These are phyloP conservation scores for Lycopodina hypogea DNA, from an alignment of 37 sponge, comb jelly and placozoan genomes.

Conservation along the genomic window DNA sequence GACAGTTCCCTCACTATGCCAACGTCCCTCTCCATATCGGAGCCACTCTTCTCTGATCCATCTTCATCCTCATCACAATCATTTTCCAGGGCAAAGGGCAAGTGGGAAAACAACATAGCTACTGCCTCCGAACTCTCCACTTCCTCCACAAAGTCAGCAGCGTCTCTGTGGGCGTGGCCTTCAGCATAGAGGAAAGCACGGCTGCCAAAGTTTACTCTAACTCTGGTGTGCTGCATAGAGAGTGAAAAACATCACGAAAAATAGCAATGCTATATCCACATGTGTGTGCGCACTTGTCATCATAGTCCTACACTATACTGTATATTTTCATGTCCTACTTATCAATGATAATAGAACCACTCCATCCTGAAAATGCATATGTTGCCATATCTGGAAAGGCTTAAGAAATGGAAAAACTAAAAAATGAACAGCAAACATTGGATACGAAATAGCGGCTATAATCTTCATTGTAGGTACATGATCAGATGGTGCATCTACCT, in stretches of 20 bases:
- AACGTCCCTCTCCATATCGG: background rate
- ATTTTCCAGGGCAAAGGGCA: constrained; percentile 70
- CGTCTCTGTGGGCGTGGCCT: constrained; percentile 77
- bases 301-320: too few relatives aligned
- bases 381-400: too few relatives aligned
- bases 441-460: too few relatives aligned
- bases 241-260: background rate
- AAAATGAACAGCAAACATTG: too few relatives aligned
- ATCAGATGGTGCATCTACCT: background rate
- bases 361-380: too few relatives aligned
- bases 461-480: too few relatives aligned
- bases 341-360: too few relatives aligned
- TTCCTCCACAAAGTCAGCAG: constrained; percentile 58
- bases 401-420: too few relatives aligned
- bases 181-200: constrained; percentile 71
- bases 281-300: too few relatives aligned
- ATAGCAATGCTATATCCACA: too few relatives aligned
- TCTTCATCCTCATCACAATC: constrained; percentile 21
- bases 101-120: constrained; percentile 44
- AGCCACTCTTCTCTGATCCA: constrained; percentile 5
- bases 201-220: constrained; percentile 90
- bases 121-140: constrained; percentile 63
- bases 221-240: constrained; percentile 54
- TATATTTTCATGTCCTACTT: too few relatives aligned
- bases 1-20: constrained; percentile 35